Conservation (phyloP, 2,113 vertebrate genomes). For the Corythoichthys intestinalis region DNA sequence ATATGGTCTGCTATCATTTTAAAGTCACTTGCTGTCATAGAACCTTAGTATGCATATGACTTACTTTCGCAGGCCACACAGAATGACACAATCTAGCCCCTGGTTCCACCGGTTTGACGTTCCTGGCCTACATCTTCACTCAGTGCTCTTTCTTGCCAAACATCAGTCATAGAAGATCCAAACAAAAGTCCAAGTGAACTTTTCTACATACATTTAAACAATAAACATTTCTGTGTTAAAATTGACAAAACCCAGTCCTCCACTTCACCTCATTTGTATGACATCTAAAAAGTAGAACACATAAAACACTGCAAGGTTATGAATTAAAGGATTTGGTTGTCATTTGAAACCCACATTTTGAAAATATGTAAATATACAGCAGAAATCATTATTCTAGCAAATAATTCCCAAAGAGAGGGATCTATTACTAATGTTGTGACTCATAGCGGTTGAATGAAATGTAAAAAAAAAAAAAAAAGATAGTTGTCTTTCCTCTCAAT, state of each 20-base stretch:
- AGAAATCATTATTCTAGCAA: neutral
- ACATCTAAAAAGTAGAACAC: neutral
- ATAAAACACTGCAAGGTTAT: neutral
- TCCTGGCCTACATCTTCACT: neutral
- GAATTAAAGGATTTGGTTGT: neutral
- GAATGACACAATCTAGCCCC: no score
- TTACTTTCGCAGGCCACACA: no score
- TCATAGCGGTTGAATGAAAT: neutral
- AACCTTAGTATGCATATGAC: no score
- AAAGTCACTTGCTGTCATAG: no score
- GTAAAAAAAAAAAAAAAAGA: neutral
- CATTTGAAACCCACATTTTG: neutral
- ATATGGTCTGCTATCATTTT: no score
- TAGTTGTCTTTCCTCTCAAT: slow-evolving; percentile 7
- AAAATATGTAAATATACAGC: neutral
- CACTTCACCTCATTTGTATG: neutral
- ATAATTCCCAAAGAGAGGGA: neutral
- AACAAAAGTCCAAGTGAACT: neutral
- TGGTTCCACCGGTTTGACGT: no score
- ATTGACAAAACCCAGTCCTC: neutral
- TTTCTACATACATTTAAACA: neutral
- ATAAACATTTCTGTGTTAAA: neutral
- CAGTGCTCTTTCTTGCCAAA: neutral
- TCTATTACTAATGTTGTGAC: neutral
- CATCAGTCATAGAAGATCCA: neutral